Conservation (phyloP, 2,113 vertebrate genomes). For the Mola mola region DNA sequence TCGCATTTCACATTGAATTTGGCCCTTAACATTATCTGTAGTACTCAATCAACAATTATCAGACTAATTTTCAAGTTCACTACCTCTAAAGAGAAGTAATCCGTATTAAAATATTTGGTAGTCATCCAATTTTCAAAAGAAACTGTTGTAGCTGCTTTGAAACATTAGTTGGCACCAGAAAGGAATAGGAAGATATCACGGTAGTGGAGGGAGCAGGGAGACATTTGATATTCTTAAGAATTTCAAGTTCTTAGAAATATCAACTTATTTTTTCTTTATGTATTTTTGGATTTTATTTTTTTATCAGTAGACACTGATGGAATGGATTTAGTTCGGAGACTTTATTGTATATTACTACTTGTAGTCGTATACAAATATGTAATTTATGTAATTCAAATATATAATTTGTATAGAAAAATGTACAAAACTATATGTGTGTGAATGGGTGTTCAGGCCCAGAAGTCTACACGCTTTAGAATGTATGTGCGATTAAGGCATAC, state of each 20-base stretch:
- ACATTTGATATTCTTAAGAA: too few relatives aligned
- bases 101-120: neutral
- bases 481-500: slow-evolving; percentile 4
- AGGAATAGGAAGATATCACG: neutral
- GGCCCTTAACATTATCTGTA: neutral
- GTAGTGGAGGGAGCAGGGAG: neutral
- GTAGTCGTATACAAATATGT: too few relatives aligned
- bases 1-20: neutral
- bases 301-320: neutral
- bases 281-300: too few relatives aligned
- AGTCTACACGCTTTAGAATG: slow-evolving; percentile 17
- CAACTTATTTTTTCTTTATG: neutral
- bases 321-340: neutral
- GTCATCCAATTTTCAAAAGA: neutral
- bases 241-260: slow-evolving; percentile 1
- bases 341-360: too few relatives aligned
- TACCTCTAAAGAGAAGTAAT: neutral
- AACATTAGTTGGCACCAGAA: slow-evolving; percentile 4
- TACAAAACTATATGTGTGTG: too few relatives aligned
- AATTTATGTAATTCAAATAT: too few relatives aligned
- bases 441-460: too few relatives aligned
- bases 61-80: slow-evolving; percentile 5
- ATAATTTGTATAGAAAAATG: too few relatives aligned
- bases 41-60: neutral
- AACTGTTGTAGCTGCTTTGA: neutral